Conservation (phyloP, 2,888 invertebrate species). For the Eupithecia centaureata region DNA sequence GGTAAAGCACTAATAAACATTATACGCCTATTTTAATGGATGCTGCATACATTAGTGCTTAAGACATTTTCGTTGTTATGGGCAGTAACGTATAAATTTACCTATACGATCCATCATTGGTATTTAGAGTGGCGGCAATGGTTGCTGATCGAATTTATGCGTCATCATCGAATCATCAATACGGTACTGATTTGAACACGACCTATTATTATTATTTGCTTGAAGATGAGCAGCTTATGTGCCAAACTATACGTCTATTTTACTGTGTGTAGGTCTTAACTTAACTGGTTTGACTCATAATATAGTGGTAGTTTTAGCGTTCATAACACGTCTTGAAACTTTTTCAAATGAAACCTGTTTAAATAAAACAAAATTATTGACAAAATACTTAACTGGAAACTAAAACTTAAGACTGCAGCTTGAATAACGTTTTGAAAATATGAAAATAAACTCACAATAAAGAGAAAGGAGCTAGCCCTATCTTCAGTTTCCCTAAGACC, state of each 20-base stretch:
- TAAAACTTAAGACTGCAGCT: neutral
- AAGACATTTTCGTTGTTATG: conserved; percentile 65
- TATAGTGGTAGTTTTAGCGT: no score
- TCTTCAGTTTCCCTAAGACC: conserved; percentile 14
- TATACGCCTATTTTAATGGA: conserved; percentile 61
- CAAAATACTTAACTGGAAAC: neutral
- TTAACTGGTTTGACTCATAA: no score
- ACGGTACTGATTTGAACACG: no score
- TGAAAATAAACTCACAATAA: neutral
- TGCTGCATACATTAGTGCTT: conserved; percentile 55
- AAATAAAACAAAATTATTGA: no score
- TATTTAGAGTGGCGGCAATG: conserved; percentile 1
- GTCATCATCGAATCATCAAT: neutral
- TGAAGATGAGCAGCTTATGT: no score
- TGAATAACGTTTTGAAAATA: neutral
- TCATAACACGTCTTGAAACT: no score
- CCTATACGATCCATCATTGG: conserved; percentile 48
- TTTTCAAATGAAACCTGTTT: no score
- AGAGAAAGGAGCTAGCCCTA: conserved; percentile 16
- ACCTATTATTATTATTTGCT: no score
- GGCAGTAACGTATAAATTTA: conserved; percentile 65
- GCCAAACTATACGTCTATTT: no score
- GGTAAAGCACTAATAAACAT: conserved; percentile 51
- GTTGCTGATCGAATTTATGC: conserved; percentile 1
- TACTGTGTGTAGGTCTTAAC: no score